Evolutionary conservation across 2,888 invertebrate species (phyloP).

Genomic region (Drosophila barbarae): DNA sequence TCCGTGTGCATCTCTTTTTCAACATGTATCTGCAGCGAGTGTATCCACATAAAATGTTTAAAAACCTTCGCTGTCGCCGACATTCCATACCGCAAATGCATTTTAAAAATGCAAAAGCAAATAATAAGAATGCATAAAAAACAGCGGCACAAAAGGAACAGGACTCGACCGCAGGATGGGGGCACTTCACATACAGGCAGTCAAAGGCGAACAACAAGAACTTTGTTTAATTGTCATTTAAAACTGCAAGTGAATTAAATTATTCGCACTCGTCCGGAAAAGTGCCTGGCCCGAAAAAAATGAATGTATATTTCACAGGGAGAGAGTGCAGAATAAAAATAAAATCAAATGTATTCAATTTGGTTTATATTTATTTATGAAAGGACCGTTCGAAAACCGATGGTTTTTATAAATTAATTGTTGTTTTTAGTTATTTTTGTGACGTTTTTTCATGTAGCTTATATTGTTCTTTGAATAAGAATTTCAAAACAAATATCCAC

Average conservation of each 20-base stretch:
- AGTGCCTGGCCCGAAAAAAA: constrained; percentile 22
- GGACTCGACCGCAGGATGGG: constrained; percentile 38
- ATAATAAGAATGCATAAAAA: constrained; percentile 35
- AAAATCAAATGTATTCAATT: constrained; percentile 11
- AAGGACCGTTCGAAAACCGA: neutral
- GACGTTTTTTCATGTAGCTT: neutral
- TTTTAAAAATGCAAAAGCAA: constrained; percentile 43
- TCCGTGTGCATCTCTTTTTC: neutral
- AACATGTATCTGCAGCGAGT: constrained; percentile 27
- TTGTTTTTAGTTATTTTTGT: neutral
- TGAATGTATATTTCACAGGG: neutral
- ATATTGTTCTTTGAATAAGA: neutral
- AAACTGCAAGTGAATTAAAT: constrained; percentile 57
- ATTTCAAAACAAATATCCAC: neutral
- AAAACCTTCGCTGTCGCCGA: constrained; percentile 42
- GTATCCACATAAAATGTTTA: constrained; percentile 37
- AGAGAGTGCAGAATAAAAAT: constrained; percentile 1
- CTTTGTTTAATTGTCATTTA: constrained; percentile 53
- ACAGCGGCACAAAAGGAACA: constrained; percentile 23
- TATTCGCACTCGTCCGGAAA: constrained; percentile 48
- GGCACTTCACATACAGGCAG: constrained; percentile 40
- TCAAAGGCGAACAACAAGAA: constrained; percentile 36
- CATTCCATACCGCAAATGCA: constrained; percentile 45
- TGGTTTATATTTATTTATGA: constrained; percentile 7
- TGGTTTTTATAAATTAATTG: constrained; percentile 1